Evolutionary conservation across 2,113 vertebrate genomes (phyloP), one percentile per base, ranked within the genome.

Genomic region (Rhea pennata): DNA sequence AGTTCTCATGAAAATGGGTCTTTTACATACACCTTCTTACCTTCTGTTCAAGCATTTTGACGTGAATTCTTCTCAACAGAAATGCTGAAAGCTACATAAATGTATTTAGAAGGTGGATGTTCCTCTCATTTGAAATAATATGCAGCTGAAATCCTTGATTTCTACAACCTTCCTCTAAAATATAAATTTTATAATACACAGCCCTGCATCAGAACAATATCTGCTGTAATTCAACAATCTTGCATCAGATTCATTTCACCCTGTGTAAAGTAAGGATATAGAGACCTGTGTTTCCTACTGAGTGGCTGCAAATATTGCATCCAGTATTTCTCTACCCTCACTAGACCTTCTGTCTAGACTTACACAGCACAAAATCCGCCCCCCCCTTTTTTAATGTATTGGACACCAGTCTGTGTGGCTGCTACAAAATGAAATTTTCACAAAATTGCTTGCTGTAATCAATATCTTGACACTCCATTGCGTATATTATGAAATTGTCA

Each of bases 381-480:
- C 36, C 36, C 36, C 36, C 66, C 62, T 50, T 94, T 93, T 78
- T 78, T 44, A 93, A 86, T 81, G 73, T 69, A 92, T 91, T 88
- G 92, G 87, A 86, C 97, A 90, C 84, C 93, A 93, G 76, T 94
- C 89, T 89, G 66, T 71, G 69, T 92, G 88, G 90, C 92, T 96
- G 93, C 87, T 96, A 91, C 92, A 96, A 96, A 97, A 96, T 96
- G 90, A 97, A 96, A 90, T 94, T 75, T 92, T 84, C 93, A 93
- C 84, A 83, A 94, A 97, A 97, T 80, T 92, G 59, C 87, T 95
- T 46, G 51, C 78, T 93, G 96, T 97, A 96, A 97, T 97, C 97
- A 94, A 72, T 98, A 97, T 96, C 97, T 96, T 97, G 95, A 97
- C 96, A 93, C 90, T 95, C 91, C 71, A 85, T 92, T 97, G 93